Evolutionary conservation across 2,888 invertebrate species (phyloP).

Genomic region (Lasioglossum villosulum): DNA sequence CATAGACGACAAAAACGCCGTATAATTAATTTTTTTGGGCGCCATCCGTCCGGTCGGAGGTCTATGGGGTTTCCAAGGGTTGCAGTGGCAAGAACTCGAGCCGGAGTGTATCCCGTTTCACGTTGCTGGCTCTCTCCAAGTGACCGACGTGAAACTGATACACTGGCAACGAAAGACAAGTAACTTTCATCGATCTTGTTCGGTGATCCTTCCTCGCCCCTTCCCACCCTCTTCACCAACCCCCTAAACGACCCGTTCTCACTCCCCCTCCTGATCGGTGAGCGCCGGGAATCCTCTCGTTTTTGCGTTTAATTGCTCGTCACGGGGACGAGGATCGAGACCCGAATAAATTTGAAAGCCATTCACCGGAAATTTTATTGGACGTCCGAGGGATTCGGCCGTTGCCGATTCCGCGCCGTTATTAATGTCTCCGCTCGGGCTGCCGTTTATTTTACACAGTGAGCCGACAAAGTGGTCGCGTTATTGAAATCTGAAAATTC

Average conservation of each 20-base stretch:
- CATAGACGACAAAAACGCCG: not conserved
- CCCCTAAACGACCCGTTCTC: not conserved
- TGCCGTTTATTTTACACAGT: not conserved
- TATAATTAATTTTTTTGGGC: not conserved
- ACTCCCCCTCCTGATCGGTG: not conserved
- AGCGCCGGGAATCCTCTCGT: slow-evolving; percentile 20
- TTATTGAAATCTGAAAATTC: slow-evolving; percentile 14
- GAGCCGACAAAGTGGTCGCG: not conserved
- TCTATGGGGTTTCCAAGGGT: not conserved
- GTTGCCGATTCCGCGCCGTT: slow-evolving; percentile 12
- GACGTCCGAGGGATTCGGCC: slow-evolving; percentile 13
- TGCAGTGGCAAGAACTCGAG: not conserved
- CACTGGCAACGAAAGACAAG: slow-evolving; percentile 56
- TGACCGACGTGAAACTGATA: slow-evolving; percentile 59
- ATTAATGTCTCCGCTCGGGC: slow-evolving; percentile 18
- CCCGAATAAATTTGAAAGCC: slow-evolving; percentile 50
- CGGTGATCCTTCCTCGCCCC: slow-evolving; percentile 31
- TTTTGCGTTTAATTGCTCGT: slow-evolving; percentile 58
- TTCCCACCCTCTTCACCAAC: not conserved
- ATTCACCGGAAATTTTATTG: slow-evolving; percentile 44
- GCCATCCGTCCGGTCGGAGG: not conserved
- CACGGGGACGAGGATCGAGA: slow-evolving; percentile 29
- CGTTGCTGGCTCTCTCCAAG: slow-evolving; percentile 28
- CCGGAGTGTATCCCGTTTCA: slow-evolving; percentile 39
- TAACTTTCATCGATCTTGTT: slow-evolving; percentile 65